A percentile compares a stretch with the other conserved stretches of the same genome.
These are phyloP conservation scores for Hydrophis major DNA, from an alignment of 2,797 vertebrate genomes.

Conservation along the genomic window DNA sequence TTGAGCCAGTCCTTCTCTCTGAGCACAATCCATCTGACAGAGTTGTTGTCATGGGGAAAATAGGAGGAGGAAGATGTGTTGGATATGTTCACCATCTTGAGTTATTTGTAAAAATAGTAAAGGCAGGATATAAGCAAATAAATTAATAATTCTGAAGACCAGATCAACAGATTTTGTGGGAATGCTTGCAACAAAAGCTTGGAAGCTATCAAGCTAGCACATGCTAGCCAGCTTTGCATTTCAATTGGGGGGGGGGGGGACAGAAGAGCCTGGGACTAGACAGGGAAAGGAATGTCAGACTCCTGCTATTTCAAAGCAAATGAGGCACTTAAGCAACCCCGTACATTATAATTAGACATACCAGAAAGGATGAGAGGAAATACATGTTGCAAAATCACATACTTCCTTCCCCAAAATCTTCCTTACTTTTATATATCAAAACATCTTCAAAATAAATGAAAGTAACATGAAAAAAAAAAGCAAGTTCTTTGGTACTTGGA, in stretches of 20 bases:
- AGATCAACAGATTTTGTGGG: not conserved
- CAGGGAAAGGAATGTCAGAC: constrained; percentile 35
- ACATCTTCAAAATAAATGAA: constrained; percentile 57
- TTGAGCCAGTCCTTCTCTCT: no score
- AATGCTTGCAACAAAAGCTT: not conserved
- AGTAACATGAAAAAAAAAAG: constrained; percentile 21
- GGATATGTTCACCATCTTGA: no score
- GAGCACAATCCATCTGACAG: no score
- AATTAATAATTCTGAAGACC: not conserved
- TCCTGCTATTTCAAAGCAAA: constrained; percentile 63
- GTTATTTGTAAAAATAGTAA: no score
- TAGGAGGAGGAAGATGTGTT: no score
- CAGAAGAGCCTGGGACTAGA: constrained; percentile 8
- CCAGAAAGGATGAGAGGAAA: constrained; percentile 65
- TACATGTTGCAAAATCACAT: constrained; percentile 60
- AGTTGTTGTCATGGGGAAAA: no score
- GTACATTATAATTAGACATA: constrained; percentile 56
- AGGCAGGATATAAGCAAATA: no score
- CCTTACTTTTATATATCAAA: constrained; percentile 52
- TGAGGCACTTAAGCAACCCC: constrained; percentile 59
- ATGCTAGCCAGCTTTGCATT: constrained; percentile 20
- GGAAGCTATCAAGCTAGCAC: not conserved
- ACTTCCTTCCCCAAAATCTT: constrained; percentile 49
- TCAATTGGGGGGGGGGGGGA: not conserved
- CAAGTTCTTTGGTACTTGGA: constrained; percentile 44